These are phyloP conservation scores for Exocentrus adspersus DNA, from an alignment of 2,888 invertebrate genomes.

Conservation along the genomic window DNA sequence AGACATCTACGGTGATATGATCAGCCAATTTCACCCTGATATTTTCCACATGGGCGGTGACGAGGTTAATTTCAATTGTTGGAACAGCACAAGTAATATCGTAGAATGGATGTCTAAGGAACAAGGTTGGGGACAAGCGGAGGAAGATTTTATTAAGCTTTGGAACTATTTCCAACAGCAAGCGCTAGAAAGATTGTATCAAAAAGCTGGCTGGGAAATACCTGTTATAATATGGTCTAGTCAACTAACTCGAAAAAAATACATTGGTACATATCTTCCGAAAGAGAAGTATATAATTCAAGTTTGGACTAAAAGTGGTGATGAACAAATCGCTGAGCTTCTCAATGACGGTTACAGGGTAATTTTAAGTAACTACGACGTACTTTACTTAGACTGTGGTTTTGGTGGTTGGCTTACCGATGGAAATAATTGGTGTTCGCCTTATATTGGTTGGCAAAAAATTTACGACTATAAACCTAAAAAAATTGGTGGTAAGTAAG, in stretches of 20 bases:
- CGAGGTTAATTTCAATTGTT: constrained; percentile 76
- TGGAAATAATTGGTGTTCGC: constrained; percentile 92
- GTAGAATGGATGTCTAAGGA: constrained; percentile 73
- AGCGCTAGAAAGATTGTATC: constrained; percentile 68
- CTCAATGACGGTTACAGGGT: constrained; percentile 77
- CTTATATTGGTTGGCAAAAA: constrained; percentile 90
- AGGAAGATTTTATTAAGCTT: constrained; percentile 71
- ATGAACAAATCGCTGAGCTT: constrained; percentile 73
- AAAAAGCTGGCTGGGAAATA: constrained; percentile 66
- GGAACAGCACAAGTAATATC: constrained; percentile 78
- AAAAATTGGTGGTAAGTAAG: constrained; percentile 66
- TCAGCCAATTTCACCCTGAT: constrained; percentile 75
- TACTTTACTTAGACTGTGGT: constrained; percentile 87
- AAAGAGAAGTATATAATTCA: constrained; percentile 84
- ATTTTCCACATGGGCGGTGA: constrained; percentile 92
- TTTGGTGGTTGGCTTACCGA: constrained; percentile 83
- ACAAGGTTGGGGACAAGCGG: constrained; percentile 68
- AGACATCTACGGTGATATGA: constrained; percentile 81
- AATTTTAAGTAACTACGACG: constrained; percentile 89
- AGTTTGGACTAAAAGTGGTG: constrained; percentile 79
- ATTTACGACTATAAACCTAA: constrained; percentile 82
- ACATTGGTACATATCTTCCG: constrained; percentile 73
- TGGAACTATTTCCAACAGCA: constrained; percentile 82
- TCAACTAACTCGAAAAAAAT: constrained; percentile 74
- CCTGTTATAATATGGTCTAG: constrained; percentile 86